Percentiles rank a stretch among this genome's conserved stretches.
Conservation (phyloP, 35 echinoderm and acorn worm genomes). For the Patiria miniata region DNA sequence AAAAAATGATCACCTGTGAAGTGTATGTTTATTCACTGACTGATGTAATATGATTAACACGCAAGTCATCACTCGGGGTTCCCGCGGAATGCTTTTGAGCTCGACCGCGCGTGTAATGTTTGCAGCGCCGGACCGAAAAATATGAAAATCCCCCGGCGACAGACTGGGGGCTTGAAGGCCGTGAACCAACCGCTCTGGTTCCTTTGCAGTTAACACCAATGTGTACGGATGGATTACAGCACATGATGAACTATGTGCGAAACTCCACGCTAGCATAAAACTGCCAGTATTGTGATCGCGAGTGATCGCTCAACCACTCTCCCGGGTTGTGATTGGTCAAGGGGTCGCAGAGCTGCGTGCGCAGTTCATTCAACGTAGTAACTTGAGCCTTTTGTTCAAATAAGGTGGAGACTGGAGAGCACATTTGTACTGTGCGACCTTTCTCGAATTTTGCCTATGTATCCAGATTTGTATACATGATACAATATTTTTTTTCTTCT, state of each 20-base stretch:
- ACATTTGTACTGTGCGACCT: no score
- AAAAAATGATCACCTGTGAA: neutral
- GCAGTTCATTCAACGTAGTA: no score
- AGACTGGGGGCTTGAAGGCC: neutral
- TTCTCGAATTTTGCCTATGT: no score
- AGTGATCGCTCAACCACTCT: no score
- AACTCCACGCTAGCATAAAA: neutral
- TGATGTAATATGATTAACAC: slow-evolving; percentile 13
- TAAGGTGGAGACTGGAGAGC: no score
- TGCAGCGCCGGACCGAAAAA: neutral
- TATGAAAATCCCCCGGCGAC: neutral
- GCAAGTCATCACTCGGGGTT: slow-evolving; percentile 7
- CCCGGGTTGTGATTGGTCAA: no score
- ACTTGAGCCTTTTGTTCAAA: no score
- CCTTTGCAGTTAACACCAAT: no score
- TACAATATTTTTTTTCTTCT: no score
- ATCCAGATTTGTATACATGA: no score
- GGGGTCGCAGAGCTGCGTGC: no score
- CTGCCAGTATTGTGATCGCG: no score
- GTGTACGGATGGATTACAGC: slow-evolving; percentile 16
- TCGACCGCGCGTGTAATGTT: neutral
- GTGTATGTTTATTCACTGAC: slow-evolving; percentile 1
- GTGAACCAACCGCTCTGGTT: neutral
- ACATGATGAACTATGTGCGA: slow-evolving; percentile 3
- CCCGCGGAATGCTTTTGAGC: slow-evolving; percentile 13